Evolutionary conservation across 2,797 vertebrate species (phyloP), one percentile per base, ranked within the genome.

Genomic region (Champsocephalus esox): DNA sequence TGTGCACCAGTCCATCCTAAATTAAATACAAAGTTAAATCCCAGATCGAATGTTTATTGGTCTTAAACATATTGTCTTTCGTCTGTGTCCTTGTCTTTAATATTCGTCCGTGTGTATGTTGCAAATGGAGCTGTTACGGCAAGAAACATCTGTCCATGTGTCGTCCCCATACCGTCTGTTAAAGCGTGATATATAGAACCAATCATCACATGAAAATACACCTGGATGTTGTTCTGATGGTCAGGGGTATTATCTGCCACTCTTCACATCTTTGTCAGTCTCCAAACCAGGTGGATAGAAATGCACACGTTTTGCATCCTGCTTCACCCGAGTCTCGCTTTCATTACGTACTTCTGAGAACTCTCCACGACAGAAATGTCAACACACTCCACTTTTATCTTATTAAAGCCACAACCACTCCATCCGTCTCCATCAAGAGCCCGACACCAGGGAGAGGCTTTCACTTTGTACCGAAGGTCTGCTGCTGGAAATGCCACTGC

Each of bases 391-490:
- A 67, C 62, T 81, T 86, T 88, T 70, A 71, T 90, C 82, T 86
- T 80, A 81, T 74, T 64, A 78, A 61, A 46, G 66, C 68, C 74
- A 86, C 87, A 73, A 79, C 34, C 74, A 32, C 76, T 79, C 64
- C 79, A 81, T 84, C 88, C 76, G 68, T 82, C 83, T 71, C 24
- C 44, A 89, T 90, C 92, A 88, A 87, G 2, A 91, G 87, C 75
- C 43, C 21, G 70, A 69, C 80, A 65, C 69, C 68, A 0, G 69
- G 77, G 78, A 77, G 58, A 0, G 2, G 0, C 9, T 64, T 69
- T 73, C 28, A 80, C 90, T 85, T 87, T 86, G 85, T 87, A 49
- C 73, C 79, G 78, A 91, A 89, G 90, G 90, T 89, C 90, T 86
- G 80, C 48, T 44, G 74, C 75, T 24, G 64, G 66, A 88, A 91